Conservation (phyloP, 2,797 vertebrate genomes). For the Rhinella marina region DNA sequence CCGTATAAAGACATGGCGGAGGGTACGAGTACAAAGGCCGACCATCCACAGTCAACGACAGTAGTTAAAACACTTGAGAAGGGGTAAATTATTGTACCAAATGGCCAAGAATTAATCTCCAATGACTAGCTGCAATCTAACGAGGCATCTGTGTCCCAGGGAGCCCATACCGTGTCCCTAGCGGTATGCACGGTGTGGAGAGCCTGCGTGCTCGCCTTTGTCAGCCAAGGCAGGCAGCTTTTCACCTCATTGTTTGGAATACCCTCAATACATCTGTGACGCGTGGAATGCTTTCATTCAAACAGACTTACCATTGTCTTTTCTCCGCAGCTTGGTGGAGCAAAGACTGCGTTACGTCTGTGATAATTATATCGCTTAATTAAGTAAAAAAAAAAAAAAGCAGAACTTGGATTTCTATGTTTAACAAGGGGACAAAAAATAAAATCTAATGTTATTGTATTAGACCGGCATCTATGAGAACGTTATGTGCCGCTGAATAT, state of each 20-base stretch:
- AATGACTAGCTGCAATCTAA: conserved; percentile 82
- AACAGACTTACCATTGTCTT: conserved; percentile 92
- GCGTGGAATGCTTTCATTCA: conserved; percentile 88
- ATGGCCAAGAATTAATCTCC: conserved; percentile 83
- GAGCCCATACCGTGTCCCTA: conserved; percentile 82
- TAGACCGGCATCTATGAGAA: conserved; percentile 76
- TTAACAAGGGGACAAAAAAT: conserved; percentile 43
- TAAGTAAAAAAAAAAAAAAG: conserved; percentile 87
- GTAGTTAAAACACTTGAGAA: conserved; percentile 79
- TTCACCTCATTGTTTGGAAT: conserved; percentile 86
- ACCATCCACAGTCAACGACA: conserved; percentile 69
- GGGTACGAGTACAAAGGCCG: conserved; percentile 74
- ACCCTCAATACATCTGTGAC: conserved; percentile 93
- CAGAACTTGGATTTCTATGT: conserved; percentile 64
- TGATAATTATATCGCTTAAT: conserved; percentile 96
- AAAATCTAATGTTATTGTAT: not conserved
- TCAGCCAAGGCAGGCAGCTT: conserved; percentile 84
- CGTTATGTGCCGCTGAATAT: conserved; percentile 80
- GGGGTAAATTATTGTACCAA: conserved; percentile 83
- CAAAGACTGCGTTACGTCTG: conserved; percentile 85
- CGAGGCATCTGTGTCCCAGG: conserved; percentile 85
- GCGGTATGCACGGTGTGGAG: conserved; percentile 79
- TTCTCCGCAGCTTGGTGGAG: conserved; percentile 78
- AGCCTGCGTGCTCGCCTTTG: conserved; percentile 81
- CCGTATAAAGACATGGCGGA: conserved; percentile 66